phyloP scores from a whole-genome alignment of 2,113 vertebrate species.

The Phylloscopus trochiloides region DNA sequence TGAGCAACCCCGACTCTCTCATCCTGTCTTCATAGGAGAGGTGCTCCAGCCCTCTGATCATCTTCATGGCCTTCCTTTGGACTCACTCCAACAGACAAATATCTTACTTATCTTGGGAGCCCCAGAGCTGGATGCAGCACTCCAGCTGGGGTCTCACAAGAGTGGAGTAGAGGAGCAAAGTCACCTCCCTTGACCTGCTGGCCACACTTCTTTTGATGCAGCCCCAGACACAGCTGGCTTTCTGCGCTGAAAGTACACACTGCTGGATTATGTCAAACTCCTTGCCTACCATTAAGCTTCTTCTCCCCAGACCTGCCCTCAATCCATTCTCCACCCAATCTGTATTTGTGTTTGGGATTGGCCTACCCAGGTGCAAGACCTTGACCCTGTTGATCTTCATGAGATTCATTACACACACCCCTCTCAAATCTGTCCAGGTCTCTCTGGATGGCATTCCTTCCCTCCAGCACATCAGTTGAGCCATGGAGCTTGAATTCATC shows the following conservation, averaged over 20 bases:
- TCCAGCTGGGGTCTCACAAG: neutral
- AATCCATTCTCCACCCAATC: neutral
- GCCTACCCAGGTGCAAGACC: neutral
- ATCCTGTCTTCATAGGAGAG: neutral
- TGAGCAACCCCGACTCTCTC: neutral
- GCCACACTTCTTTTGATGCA: neutral
- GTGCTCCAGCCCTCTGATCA: neutral
- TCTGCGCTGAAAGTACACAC: neutral
- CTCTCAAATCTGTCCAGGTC: neutral
- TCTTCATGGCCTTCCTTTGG: neutral
- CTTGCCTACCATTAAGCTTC: neutral
- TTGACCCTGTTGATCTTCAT: neutral
- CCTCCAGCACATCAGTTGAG: neutral
- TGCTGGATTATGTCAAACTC: neutral
- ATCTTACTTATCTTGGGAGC: neutral
- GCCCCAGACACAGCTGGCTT: neutral
- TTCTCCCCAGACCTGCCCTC: neutral
- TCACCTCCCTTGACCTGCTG: neutral
- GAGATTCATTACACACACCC: fast-evolving
- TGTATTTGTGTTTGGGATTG: neutral
- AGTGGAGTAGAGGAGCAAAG: neutral
- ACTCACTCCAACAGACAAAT: neutral
- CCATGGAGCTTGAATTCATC: neutral
- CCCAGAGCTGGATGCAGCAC: neutral
- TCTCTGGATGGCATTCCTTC: neutral